Base-by-base conservation (phyloP, 2,888 invertebrate species). In the Hypolimnas misippus region DNA sequence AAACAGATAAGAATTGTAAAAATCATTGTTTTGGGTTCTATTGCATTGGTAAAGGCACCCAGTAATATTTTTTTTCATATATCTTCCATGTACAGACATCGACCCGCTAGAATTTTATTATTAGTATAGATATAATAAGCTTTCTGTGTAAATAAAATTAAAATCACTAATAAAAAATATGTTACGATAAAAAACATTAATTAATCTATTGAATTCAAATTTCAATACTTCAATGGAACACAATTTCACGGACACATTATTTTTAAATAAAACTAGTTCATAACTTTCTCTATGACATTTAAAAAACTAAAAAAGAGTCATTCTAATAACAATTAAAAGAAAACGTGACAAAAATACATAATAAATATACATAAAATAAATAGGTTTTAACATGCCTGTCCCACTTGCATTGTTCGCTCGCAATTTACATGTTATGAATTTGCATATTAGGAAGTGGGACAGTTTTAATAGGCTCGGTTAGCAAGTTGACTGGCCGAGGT, bases 401-500 rank as follows among this genome's bases (percentile, higher is more conserved):
- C 81, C 77, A 85, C 81, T 81, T 83, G 75, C 76, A 84, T 87
- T 89, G 89, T 89, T 86, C 81, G 81, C 78, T 77, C 78, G 84
- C 84, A 81, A 81, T 85, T 82, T 79, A 82, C 79, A 78, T 83
- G 81, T 77, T 78, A 80, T 75, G 75, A 76, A 86, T 90, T 89
- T 83, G 83, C 87, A 89, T 90, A 84, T 87, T 84, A 83, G 87
- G 88, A 89, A 87, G 86, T 89, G 76, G 89, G 83, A 70, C 86
- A 81, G 71, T 82, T 80, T 86, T 78, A 85, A 84, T 84, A 75
- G 82, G 72, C 75, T 76, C 70, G 73, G 77, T 77, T 79, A 73
- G 78, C 75, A 73, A 76, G 70, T 73, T 46, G 53, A 38, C 65
- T 70, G 72, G 67, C 70, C 76, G 79, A 78, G 78, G 79, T 77